Evolutionary conservation across 2,113 vertebrate genomes (phyloP).

Genomic region (Peromyscus leucopus): DNA sequence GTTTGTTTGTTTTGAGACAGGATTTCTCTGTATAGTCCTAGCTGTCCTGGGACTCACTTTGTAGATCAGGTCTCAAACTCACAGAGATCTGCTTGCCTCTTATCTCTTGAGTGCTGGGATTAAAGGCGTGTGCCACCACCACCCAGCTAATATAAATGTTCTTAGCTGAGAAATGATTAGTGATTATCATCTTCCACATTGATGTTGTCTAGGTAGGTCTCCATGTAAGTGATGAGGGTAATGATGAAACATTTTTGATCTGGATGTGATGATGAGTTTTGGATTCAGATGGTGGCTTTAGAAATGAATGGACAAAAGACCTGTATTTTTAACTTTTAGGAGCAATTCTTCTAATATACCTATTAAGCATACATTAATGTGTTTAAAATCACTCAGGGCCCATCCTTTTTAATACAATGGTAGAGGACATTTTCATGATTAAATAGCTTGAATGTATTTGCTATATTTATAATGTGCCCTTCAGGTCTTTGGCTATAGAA

Average conservation of each 20-base stretch:
- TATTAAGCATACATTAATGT: not conserved
- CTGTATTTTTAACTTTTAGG: constrained; percentile 9
- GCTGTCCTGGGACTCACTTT: not conserved
- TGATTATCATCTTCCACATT: not conserved
- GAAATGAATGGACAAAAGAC: constrained; percentile 10
- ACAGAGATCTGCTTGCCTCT: not conserved
- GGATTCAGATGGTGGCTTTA: not conserved
- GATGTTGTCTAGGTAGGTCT: not conserved
- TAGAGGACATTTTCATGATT: constrained; percentile 18
- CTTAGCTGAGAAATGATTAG: constrained; percentile 14
- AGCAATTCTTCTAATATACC: not conserved
- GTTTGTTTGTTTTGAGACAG: not conserved
- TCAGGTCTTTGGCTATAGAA: not conserved
- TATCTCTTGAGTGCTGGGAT: not conserved
- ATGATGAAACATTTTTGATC: constrained; percentile 4
- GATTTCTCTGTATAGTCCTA: not conserved
- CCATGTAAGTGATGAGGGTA: not conserved
- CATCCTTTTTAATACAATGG: constrained; percentile 15
- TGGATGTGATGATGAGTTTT: not conserved
- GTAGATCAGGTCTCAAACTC: not conserved
- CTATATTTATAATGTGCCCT: not conserved
- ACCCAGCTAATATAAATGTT: not conserved
- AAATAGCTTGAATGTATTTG: not conserved
- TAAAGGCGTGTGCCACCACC: not conserved
- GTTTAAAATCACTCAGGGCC: constrained; percentile 1